Base-by-base conservation (phyloP, 2,888 invertebrate genomes). In the Eupeodes latifasciatus region DNA sequence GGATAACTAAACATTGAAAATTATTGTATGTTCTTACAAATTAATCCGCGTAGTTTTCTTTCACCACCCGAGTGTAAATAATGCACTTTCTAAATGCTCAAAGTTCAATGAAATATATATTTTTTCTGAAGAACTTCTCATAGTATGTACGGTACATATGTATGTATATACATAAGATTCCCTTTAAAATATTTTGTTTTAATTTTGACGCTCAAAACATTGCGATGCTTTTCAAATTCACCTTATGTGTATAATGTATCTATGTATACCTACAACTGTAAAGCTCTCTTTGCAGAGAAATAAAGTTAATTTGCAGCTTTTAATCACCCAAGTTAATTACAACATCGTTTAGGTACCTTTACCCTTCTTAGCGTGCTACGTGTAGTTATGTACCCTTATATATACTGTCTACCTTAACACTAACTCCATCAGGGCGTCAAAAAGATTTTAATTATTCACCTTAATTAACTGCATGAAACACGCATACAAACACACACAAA, bases 391-490 rank as follows among this genome's bases (percentile, higher is more conserved):
- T 53, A 16, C 51, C 55, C 10, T 10, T 11, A 19, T 57, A 10
- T 11, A 19, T 57, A 57, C 11, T 49, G 59, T 53, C 49, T 27
- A 19, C 14, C 19, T 47, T 47, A 14, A 47, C 19, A 66, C 47
- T 62, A 27, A 55, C 57, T 62, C 51, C 76, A 59, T 67, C 66
- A 59, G 44, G 47, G 64, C 36, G 61, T 62, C 72, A 81, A 72
- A 81, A 85, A 72, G 51, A 66, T 72, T 85, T 77, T 72, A 85
- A 85, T 81, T 81, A 77, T 81, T 85, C 64, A 47, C 76, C 77
- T 61, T 81, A 81, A 85, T 85, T 85, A 76, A 72, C 72, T 81
- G 84, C 79, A 79, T 57, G 44, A 12, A n/a, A 67, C 67, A 44
- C 47, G 34, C 55, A 51, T 5, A 49, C n/a, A 74, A 12, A 53